Evolutionary conservation across 2,888 invertebrate species (phyloP), one percentile per base, ranked within the genome.

Genomic region (Ophonus ardosiacus): DNA sequence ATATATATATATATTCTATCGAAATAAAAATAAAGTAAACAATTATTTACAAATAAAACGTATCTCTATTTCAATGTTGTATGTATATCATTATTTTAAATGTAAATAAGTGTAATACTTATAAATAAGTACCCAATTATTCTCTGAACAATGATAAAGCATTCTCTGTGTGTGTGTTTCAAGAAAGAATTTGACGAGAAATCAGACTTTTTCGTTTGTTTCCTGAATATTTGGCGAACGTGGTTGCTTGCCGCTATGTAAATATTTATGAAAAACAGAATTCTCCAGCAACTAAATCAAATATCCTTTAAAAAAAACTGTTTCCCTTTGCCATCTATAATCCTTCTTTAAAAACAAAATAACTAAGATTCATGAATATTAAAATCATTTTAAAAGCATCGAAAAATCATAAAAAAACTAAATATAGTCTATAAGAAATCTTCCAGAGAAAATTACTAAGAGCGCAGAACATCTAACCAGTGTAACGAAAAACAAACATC

Each of bases 401-500:
- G 51, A 76, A 68, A 68, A 68, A 68, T 5, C 68, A 68, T 68
- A 68, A 68, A 38, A 38, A 68, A 68, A 68, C 31, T n/a, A 65
- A 38, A n/a, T 68, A 38, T 38, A 68, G 68, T 7, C 68, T 74
- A 56, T 21, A 43, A 51, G 74, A 51, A 74, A 74, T 74, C 18
- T 74, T 74, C 51, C 43, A 74, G 51, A 56, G 43, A 74, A 74
- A 74, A 74, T 74, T 74, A 51, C 68, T 74, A 74, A 74, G 51
- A 40, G 74, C 18, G 0, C 51, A 74, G 51, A 74, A 74, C 51
- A 74, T 74, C 43, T 18, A 51, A 51, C 13, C 51, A 51, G 74
- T 74, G n/a, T 74, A 74, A 74, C 74, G 68, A 68, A 71, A 82
- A 71, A 82, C 83, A 83, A 81, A 76, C 83, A 83, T 76, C 83